Base-by-base conservation (phyloP, 2,797 vertebrate species). In the Spinibarbus caldwelli region DNA sequence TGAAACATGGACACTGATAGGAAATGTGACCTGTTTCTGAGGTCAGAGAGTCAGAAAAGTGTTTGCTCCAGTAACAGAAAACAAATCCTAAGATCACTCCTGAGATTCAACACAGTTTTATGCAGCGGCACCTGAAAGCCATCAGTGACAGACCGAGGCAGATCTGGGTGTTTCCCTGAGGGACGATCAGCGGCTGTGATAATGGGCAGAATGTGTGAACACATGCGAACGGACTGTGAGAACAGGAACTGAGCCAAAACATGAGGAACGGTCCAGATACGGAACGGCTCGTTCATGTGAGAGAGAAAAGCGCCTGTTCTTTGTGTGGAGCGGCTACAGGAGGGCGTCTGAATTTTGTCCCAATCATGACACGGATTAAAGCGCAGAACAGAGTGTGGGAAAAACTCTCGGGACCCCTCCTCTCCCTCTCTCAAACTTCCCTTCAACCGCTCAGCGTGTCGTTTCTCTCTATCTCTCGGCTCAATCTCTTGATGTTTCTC, bases 331-430 rank as follows among this genome's bases (percentile, higher is more conserved):
- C 6, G 59, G 41, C 81, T 83, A 66, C 57, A 66, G 59, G 92
- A 95, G 95, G 93, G 92, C 86, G 78, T 91, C 94, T 94, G 95
- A 96, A 96, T 95, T 94, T 94, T 93, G 93, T 93, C 93, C 95
- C 94, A 95, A 96, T 96, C 95, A 96, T 94, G 94, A 94, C 94
- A 93, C 93, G 95, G 95, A 95, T 96, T 95, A 96, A 90, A 91
- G 80, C 90, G 95, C 93, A 54, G 80, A 86, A 34, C 29, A 11
- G 93, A 95, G 94, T 95, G 95, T 95, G 95, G 94, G 95, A 96
- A 95, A 92, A 90, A 91, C 82, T 88, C 89, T 88, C 84, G 31
- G 47, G 31, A 57, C 15, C 70, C 83, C 83, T 31, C 68, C 54
- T 66, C n/a, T 87, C 89, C 49, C 49, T 64, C 64, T 90, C 92